A percentile compares a stretch with the other conserved stretches of the same genome.
Conservation (phyloP, 1,140 invertebrate species). For the Apis laboriosa region DNA sequence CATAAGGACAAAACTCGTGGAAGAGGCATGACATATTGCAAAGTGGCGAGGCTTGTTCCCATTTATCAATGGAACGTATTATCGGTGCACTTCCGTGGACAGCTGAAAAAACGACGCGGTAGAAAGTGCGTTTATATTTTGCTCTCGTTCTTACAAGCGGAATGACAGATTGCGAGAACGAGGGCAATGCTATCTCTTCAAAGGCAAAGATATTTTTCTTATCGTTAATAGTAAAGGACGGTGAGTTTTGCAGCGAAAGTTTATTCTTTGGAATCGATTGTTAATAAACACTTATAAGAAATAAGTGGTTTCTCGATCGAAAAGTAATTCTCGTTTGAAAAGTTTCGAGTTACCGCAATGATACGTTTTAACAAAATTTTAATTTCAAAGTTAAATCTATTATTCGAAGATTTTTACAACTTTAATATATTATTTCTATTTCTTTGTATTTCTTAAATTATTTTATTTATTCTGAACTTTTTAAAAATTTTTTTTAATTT, state of each 20-base stretch:
- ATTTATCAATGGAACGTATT: constrained; percentile 51
- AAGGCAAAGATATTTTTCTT: constrained; percentile 51
- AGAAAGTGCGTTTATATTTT: constrained; percentile 59
- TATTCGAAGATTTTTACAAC: too few species aligned
- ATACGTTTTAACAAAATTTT: too few species aligned
- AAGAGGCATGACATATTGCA: background rate
- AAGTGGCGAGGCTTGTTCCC: background rate
- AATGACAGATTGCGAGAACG: constrained; percentile 61
- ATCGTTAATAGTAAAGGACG: constrained; percentile 46
- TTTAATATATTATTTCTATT: too few species aligned
- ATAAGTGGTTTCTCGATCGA: constrained; percentile 1
- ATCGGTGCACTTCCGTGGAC: constrained; percentile 58
- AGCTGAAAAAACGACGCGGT: constrained; percentile 41
- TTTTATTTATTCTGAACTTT: too few species aligned
- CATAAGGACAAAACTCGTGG: background rate
- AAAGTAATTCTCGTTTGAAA: background rate
- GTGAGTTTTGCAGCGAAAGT: constrained; percentile 37
- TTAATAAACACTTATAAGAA: constrained; percentile 23
- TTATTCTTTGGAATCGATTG: constrained; percentile 9
- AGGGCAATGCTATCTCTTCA: constrained; percentile 40
- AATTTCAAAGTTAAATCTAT: too few species aligned
- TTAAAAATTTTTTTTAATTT: too few species aligned
- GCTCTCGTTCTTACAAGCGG: constrained; percentile 48
- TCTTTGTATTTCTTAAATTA: too few species aligned
- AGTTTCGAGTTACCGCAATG: background rate